Evolutionary conservation across 2,113 vertebrate species (phyloP).

Genomic region (Oxyura jamaicensis): DNA sequence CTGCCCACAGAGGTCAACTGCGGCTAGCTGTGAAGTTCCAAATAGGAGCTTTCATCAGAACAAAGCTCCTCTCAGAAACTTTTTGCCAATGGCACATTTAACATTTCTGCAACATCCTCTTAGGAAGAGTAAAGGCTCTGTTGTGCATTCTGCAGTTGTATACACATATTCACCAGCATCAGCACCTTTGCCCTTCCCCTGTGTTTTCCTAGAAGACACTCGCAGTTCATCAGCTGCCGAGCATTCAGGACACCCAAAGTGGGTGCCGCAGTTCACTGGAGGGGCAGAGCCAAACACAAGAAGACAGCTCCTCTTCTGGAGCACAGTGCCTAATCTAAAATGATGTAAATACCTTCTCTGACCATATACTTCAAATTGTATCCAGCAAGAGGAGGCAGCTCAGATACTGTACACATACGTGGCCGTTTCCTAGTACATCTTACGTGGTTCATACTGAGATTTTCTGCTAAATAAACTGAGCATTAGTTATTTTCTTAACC

Average conservation of each 20-base stretch:
- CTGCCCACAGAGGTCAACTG: not conserved
- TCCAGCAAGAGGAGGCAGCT: not conserved
- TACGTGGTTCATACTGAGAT: not conserved
- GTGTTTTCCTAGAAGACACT: not conserved
- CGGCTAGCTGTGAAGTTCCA: not conserved
- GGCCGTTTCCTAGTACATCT: not conserved
- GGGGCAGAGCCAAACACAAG: not conserved
- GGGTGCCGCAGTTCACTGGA: not conserved
- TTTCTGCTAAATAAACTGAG: not conserved
- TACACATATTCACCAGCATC: not conserved
- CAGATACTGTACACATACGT: rapidly evolving
- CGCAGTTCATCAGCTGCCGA: not conserved
- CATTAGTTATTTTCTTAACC: not conserved
- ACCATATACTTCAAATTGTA: not conserved
- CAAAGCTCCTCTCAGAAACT: slow-evolving; percentile 38
- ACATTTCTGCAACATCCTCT: slow-evolving; percentile 25
- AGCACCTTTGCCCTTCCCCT: slow-evolving; percentile 7
- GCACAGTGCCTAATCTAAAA: rapidly evolving
- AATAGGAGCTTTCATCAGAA: slow-evolving; percentile 47
- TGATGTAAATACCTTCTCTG: not conserved
- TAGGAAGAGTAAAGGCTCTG: not conserved
- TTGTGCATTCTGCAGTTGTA: not conserved
- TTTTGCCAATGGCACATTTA: not conserved
- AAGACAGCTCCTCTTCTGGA: not conserved
- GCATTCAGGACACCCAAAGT: not conserved